Percentiles rank a stretch among this genome's conserved stretches.
phyloP scores from a whole-genome alignment of 2,113 vertebrate genomes.

The Cavia porcellus region DNA sequence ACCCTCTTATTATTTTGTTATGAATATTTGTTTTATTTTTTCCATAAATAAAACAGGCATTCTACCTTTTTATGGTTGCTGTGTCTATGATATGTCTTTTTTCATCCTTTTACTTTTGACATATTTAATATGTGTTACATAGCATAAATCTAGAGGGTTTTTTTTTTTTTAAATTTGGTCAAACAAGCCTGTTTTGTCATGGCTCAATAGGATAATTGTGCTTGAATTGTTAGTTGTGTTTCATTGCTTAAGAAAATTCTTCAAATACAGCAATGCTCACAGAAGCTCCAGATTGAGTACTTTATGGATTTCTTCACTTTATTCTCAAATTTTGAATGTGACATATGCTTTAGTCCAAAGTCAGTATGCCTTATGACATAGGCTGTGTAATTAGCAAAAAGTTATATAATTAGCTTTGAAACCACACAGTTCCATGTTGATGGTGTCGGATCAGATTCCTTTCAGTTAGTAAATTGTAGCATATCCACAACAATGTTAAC shows the following conservation, averaged over 20 bases:
- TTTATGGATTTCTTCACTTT: conserved; percentile 77
- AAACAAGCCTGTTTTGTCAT: conserved; percentile 16
- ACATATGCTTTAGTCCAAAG: conserved; percentile 63
- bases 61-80: not conserved
- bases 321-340: conserved; percentile 78
- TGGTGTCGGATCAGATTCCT: conserved; percentile 69
- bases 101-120: not conserved
- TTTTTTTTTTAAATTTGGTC: not conserved
- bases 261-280: conserved; percentile 64
- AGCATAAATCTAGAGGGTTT: not conserved
- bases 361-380: conserved; percentile 74
- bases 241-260: conserved; percentile 75
- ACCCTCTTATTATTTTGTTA: not conserved
- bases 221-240: conserved; percentile 70
- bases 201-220: conserved; percentile 42
- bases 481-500: conserved; percentile 64
- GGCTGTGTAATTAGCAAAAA: conserved; percentile 79
- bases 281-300: conserved; percentile 74
- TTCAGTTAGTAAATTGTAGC: conserved; percentile 68
- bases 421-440: conserved; percentile 74
- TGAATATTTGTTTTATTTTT: not conserved
- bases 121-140: not conserved
- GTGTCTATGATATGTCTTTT: conserved; percentile 36
- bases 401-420: conserved; percentile 81
- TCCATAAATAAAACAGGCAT: not conserved